A percentile compares a stretch with the other conserved stretches of the same genome.
phyloP scores from a whole-genome alignment of 2,797 vertebrate genomes.

The Lacerta viridis region DNA sequence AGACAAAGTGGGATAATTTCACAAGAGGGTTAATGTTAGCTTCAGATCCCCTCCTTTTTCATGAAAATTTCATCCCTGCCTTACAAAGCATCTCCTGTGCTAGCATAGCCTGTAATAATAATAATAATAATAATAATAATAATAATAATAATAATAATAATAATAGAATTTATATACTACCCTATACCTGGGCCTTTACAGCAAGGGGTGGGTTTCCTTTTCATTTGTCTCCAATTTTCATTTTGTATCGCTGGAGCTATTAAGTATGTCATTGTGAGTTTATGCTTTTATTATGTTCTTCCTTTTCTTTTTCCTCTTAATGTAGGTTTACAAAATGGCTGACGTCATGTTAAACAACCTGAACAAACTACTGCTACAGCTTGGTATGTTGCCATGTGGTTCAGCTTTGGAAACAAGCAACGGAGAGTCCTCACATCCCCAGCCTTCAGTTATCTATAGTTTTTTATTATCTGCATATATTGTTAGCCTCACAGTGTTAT shows the following conservation, averaged over 20 bases:
- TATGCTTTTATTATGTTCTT: constrained; percentile 19
- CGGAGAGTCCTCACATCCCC: neutral
- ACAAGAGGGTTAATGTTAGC: neutral
- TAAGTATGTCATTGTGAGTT: neutral
- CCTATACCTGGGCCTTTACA: neutral
- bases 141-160: too few species aligned
- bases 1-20: neutral
- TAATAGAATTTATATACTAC: too few species aligned
- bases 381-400: constrained; percentile 77
- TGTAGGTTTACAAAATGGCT: constrained; percentile 74
- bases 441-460: neutral
- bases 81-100: neutral
- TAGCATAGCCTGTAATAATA: neutral
- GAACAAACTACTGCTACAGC: constrained; percentile 78
- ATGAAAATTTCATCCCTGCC: neutral
- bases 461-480: neutral
- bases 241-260: neutral
- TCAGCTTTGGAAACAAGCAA: constrained; percentile 2
- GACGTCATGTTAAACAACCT: constrained; percentile 70
- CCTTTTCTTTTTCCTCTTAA: constrained; percentile 34
- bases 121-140: neutral
- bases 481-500: neutral
- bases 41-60: neutral
- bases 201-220: neutral
- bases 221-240: neutral